Conservation (phyloP, 2,888 invertebrate species). For the Plagiodera versicolora region DNA sequence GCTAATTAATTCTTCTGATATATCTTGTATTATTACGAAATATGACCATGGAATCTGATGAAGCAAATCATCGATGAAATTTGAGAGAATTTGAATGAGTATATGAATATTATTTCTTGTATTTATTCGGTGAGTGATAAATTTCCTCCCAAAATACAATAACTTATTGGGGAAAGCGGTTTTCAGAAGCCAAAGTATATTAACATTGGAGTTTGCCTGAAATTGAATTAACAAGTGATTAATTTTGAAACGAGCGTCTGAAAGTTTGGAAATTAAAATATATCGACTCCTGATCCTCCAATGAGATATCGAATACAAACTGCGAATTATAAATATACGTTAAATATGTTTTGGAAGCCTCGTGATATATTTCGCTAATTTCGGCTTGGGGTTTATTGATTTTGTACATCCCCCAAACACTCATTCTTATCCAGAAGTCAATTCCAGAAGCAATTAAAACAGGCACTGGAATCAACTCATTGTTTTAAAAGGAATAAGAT, state of each 20-base stretch:
- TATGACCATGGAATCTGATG: no score
- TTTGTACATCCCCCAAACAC: conserved; percentile 8
- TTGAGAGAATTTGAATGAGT: no score
- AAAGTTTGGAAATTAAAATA: conserved; percentile 44
- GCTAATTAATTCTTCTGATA: no score
- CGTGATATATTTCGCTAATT: conserved; percentile 36
- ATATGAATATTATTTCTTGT: conserved; percentile 41
- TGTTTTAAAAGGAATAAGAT: not conserved
- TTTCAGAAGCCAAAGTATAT: conserved; percentile 31
- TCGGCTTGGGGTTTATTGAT: conserved; percentile 29
- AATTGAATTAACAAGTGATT: conserved; percentile 36
- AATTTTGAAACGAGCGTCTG: conserved; percentile 32
- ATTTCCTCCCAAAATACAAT: conserved; percentile 25
- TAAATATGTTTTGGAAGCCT: conserved; percentile 37
- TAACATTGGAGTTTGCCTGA: conserved; percentile 31
- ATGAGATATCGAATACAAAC: conserved; percentile 37
- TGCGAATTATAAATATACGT: conserved; percentile 35
- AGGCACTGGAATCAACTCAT: not conserved
- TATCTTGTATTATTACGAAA: no score
- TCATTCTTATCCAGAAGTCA: conserved; percentile 10
- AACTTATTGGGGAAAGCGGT: conserved; percentile 28
- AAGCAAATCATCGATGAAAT: no score
- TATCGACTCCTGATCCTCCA: conserved; percentile 42
- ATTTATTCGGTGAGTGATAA: conserved; percentile 20
- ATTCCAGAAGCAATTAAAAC: conserved; percentile 6